These are phyloP conservation scores for Dimorphilus gyrociliatus DNA, from an alignment of 2,888 invertebrate genomes.

Conservation along the genomic window DNA sequence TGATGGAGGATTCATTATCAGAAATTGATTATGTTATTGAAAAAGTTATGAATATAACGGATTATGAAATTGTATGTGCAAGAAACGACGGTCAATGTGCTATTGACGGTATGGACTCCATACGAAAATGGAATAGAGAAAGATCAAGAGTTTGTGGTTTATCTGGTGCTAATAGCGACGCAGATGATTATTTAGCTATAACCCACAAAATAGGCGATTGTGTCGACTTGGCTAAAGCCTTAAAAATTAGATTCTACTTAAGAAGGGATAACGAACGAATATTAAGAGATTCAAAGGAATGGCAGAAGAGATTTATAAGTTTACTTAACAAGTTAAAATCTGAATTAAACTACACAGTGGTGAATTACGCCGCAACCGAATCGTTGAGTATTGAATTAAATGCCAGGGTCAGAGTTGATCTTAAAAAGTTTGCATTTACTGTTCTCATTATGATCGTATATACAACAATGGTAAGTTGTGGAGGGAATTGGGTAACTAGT, in stretches of 20 bases:
- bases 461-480: constrained; percentile 9
- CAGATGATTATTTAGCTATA: too few relatives aligned
- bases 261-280: too few relatives aligned
- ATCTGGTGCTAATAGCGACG: background rate
- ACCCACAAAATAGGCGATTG: too few relatives aligned
- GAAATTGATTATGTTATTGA: too few relatives aligned
- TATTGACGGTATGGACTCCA: constrained; percentile 11
- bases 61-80: constrained; percentile 13
- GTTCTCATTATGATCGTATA: constrained; percentile 11
- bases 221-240: too few relatives aligned
- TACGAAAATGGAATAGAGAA: constrained; percentile 1
- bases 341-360: constrained; percentile 1
- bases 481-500: constrained; percentile 9
- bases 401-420: constrained; percentile 10
- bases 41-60: too few relatives aligned
- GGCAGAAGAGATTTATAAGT: constrained; percentile 9
- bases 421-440: constrained; percentile 8
- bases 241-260: too few relatives aligned
- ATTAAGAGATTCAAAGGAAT: too few relatives aligned
- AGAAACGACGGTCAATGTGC: constrained; percentile 10
- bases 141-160: background rate
- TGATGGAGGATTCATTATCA: too few relatives aligned
- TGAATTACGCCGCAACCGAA: constrained; percentile 12
- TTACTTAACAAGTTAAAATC: constrained; percentile 4
- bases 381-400: constrained; percentile 15